These are phyloP conservation scores for Accipiter virgatus DNA, from an alignment of 2,113 vertebrate genomes.

Conservation along the genomic window DNA sequence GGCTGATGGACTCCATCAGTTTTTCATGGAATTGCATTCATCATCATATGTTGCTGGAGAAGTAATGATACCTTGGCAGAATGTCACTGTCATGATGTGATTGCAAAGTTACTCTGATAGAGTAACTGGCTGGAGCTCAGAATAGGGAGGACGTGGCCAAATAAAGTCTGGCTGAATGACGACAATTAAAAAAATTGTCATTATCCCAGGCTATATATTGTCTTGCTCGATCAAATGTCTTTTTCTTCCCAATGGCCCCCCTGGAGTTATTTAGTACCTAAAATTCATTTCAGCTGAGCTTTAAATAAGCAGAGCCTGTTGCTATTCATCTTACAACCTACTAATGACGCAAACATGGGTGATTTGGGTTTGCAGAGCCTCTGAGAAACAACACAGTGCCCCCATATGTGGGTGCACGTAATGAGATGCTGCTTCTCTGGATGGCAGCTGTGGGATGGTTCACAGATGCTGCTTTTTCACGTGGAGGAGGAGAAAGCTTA, in stretches of 20 bases:
- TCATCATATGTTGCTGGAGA: background rate
- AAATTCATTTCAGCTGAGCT: background rate
- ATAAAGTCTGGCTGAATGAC: background rate
- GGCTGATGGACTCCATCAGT: background rate
- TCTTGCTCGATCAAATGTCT: background rate
- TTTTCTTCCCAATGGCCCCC: background rate
- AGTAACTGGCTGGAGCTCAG: background rate
- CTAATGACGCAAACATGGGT: background rate
- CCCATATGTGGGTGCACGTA: fast-evolving
- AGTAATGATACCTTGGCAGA: background rate
- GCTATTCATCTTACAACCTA: background rate
- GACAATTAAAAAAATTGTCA: background rate
- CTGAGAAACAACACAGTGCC: background rate
- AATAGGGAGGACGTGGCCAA: background rate
- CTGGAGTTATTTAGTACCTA: background rate
- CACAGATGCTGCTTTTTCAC: background rate
- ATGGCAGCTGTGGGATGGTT: background rate
- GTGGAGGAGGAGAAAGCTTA: background rate
- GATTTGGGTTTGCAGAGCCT: background rate
- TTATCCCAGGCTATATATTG: background rate
- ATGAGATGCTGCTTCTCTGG: background rate
- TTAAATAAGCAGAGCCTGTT: background rate
- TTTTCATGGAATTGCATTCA: background rate
- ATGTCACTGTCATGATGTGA: background rate
- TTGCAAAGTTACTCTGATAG: background rate